These are phyloP conservation scores for Menura novaehollandiae DNA, from an alignment of 2,113 vertebrate genomes.

Conservation along the genomic window DNA sequence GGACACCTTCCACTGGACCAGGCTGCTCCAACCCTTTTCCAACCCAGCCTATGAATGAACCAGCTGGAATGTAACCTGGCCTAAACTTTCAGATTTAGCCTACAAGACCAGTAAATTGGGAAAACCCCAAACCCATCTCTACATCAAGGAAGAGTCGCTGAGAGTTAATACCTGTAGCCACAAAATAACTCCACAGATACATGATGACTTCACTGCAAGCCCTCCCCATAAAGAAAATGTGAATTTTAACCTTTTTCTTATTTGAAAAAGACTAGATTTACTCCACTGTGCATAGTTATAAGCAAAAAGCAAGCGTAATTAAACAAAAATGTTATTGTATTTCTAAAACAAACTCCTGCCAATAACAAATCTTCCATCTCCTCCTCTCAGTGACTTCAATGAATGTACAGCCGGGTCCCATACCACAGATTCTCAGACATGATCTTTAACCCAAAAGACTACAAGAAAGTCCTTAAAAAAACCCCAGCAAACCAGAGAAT, in stretches of 20 bases:
- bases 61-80: background rate
- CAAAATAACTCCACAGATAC: background rate
- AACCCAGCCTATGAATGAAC: background rate
- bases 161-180: background rate
- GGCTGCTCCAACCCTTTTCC: background rate
- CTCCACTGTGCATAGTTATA: background rate
- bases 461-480: background rate
- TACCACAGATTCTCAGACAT: background rate
- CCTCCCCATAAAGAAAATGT: background rate
- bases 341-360: slow-evolving; percentile 1
- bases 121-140: background rate
- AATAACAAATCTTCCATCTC: background rate
- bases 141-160: background rate
- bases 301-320: background rate
- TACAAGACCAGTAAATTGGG: background rate
- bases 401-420: background rate
- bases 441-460: slow-evolving; percentile 2
- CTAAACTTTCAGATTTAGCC: background rate
- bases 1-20: background rate
- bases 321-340: background rate
- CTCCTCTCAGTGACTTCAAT: background rate
- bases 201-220: background rate
- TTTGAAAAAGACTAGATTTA: slow-evolving; percentile 2
- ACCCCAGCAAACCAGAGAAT: background rate
- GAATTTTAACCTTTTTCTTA: slow-evolving; percentile 33